Percentiles rank a stretch among this genome's conserved stretches.
Conservation (phyloP, 2,113 vertebrate species). For the Lasiurus cinereus region DNA sequence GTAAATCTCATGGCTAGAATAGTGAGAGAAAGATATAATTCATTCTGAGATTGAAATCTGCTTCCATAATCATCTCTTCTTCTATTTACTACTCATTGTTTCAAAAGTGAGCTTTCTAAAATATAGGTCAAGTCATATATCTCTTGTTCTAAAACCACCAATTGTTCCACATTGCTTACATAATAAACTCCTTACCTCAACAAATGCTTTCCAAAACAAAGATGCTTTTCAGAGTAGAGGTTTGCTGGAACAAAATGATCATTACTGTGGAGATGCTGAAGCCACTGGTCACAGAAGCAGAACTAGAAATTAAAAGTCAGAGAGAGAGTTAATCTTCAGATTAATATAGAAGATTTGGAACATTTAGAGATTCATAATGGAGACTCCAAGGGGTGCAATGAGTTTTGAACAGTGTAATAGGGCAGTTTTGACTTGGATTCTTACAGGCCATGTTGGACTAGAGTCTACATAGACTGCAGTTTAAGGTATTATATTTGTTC, state of each 20-base stretch:
- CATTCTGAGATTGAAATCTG: background rate
- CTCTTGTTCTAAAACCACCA: background rate
- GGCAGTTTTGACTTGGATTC: background rate
- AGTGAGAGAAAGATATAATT: background rate
- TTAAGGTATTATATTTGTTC: background rate
- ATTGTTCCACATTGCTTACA: background rate
- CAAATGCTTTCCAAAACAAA: background rate
- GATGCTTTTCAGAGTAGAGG: background rate
- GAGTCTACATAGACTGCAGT: background rate
- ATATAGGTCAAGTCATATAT: background rate
- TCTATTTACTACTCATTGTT: background rate
- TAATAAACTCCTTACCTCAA: background rate
- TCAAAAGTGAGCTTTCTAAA: conserved; percentile 20
- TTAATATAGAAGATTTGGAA: background rate
- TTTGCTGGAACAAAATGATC: conserved; percentile 16
- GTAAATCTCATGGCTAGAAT: background rate
- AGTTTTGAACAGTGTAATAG: background rate
- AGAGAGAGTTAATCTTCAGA: background rate
- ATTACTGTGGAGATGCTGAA: background rate
- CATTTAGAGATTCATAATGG: background rate
- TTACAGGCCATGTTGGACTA: background rate
- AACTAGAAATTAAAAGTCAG: background rate
- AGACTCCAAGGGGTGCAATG: background rate
- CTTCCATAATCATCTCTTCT: background rate
- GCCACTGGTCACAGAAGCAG: background rate